Conservation (phyloP, 2,888 invertebrate species). For the Escarpia spicata region DNA sequence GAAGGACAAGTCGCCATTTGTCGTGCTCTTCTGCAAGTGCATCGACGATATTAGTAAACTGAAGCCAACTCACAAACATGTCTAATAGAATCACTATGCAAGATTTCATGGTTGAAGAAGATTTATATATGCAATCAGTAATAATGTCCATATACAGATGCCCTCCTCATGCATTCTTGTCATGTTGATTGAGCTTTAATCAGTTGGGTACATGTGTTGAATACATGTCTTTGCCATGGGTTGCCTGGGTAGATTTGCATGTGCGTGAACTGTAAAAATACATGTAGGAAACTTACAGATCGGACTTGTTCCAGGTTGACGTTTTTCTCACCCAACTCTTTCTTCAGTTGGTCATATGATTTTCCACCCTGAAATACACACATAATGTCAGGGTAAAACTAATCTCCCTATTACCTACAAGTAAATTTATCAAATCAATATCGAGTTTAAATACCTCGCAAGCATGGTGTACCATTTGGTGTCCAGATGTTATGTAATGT, state of each 20-base stretch:
- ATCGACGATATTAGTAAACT: neutral
- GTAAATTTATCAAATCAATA: neutral
- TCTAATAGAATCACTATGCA: neutral
- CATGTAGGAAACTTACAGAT: neutral
- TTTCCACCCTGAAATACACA: conserved; percentile 66
- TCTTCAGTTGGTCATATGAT: conserved; percentile 68
- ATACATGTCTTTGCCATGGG: no score
- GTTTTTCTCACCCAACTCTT: conserved; percentile 71
- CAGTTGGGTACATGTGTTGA: no score
- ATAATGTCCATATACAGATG: no score
- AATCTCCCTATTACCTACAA: neutral
- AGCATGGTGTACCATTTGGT: neutral
- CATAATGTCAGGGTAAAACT: neutral
- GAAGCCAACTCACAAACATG: neutral
- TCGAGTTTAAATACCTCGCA: no score
- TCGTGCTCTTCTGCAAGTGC: conserved; percentile 25
- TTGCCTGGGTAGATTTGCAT: no score
- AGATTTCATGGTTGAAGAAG: no score
- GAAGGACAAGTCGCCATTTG: conserved; percentile 45
- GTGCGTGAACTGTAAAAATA: neutral
- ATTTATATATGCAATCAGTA: no score
- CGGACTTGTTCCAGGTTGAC: conserved; percentile 48
- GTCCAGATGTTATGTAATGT: neutral
- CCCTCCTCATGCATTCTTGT: no score
- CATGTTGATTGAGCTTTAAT: no score